Evolutionary conservation across 2,888 invertebrate species (phyloP).

Genomic region (Taenaris catops): DNA sequence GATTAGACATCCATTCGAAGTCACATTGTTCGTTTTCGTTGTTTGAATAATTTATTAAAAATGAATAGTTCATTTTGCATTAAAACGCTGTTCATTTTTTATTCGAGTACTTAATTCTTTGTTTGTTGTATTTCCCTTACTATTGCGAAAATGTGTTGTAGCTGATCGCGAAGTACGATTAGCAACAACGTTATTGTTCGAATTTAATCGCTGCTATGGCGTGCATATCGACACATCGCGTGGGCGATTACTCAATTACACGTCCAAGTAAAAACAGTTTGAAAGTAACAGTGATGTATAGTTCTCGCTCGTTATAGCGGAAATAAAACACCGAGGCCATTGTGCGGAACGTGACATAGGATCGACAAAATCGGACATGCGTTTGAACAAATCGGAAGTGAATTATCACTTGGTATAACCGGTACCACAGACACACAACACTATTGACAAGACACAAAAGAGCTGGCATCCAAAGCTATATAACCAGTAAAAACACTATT

Average conservation of each 20-base stretch:
- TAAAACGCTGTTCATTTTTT: too few relatives aligned
- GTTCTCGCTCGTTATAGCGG: conserved; percentile 36
- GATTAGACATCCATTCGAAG: too few relatives aligned
- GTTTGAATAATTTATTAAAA: too few relatives aligned
- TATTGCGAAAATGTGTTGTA: too few relatives aligned
- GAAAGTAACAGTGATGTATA: conserved; percentile 61
- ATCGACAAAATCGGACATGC: conserved; percentile 39
- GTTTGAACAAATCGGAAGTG: conserved; percentile 27
- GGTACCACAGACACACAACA: conserved; percentile 10
- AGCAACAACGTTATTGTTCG: conserved; percentile 13
- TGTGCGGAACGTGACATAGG: conserved; percentile 38
- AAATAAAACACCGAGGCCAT: conserved; percentile 39
- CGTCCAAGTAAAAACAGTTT: conserved; percentile 41
- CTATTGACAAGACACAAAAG: conserved; percentile 9
- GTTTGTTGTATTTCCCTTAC: too few relatives aligned
- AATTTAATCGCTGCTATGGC: conserved; percentile 28
- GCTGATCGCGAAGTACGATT: too few relatives aligned
- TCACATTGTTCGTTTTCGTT: too few relatives aligned
- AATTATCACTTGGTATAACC: conserved; percentile 15
- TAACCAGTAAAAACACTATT: too few relatives aligned
- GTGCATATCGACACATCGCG: conserved; percentile 48
- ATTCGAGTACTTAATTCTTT: too few relatives aligned
- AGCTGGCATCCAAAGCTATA: not conserved
- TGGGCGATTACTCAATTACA: conserved; percentile 49
- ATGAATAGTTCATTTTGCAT: too few relatives aligned